Base-by-base conservation (phyloP, 2,888 invertebrate species). In the Trachelus stipa region DNA sequence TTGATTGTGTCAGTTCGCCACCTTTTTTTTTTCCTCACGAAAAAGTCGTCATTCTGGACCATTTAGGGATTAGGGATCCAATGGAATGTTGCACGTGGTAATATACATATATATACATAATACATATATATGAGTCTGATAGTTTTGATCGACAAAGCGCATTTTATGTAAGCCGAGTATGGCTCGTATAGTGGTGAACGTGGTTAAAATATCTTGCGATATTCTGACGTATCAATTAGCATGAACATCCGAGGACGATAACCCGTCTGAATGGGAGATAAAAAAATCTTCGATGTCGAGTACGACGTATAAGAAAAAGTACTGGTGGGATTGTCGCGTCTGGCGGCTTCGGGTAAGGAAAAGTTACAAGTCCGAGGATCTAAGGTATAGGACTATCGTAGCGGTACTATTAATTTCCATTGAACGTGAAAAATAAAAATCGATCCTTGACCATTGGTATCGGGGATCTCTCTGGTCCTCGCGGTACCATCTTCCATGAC, bases 371-470 rank as follows among this genome's bases (percentile, higher is more conserved):
- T 69, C 33, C 31, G 31, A 1, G 71, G 71, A 71, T 31, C 31
- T 12, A 71, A 3, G 69, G 12, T 12, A 71, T 9, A 34, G 0
- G 33, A 34, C 71, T 31, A 11, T 23, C 9, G 2, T 71, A 71
- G 71, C 71, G 76, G 68, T 76, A 74, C 77, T 76, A 34, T 79
- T 79, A 77, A 79, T 79, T 77, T 77, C 77, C 74, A 79, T 79
- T 74, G 79, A 35, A 74, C 76, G 69, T 69, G 74, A 73, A 34
- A 34, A 71, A 79, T 79, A 79, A 79, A 30, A 30, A 71, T 71
- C 31, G 12, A 31, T 71, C 71, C 71, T 12, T 71, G n/a, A 31
- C 31, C 1, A 6, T 71, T 71, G 33, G 33, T 73, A 77, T 75
- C 73, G 56, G 71, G 35, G 12, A 12, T 35, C 35, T 35, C 34